Evolutionary conservation across 2,797 vertebrate genomes (phyloP).

Genomic region (Sarcophilus harrisii): DNA sequence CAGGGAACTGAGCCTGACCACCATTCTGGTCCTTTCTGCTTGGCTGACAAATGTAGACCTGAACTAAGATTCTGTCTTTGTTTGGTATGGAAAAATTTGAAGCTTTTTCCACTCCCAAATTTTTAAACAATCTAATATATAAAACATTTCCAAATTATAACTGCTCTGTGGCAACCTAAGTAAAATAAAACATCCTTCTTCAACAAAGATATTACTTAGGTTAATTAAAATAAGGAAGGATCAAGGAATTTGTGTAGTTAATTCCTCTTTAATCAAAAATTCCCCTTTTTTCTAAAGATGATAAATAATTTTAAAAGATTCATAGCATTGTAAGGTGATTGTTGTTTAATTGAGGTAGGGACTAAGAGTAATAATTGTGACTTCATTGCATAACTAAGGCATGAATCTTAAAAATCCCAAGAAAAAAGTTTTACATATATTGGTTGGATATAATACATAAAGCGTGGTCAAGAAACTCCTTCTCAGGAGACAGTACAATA

Average conservation of each 20-base stretch:
- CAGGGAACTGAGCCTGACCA: background rate
- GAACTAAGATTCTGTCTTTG: background rate
- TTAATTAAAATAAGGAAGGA: background rate
- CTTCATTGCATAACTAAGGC: background rate
- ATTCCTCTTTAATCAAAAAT: background rate
- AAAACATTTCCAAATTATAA: too few relatives aligned
- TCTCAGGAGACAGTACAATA: background rate
- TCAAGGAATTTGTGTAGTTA: background rate
- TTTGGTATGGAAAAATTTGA: background rate
- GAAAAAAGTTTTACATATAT: background rate
- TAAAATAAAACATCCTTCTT: background rate
- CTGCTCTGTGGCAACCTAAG: too few relatives aligned
- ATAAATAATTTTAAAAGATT: background rate
- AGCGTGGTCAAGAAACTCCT: background rate
- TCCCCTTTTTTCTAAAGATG: background rate
- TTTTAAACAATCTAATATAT: background rate
- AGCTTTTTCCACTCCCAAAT: background rate
- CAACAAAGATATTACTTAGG: background rate
- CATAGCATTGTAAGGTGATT: background rate
- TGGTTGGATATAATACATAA: background rate
- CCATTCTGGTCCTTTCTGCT: background rate
- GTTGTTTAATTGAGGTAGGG: background rate
- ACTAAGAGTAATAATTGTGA: background rate
- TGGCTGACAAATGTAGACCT: background rate
- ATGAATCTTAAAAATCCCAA: background rate